Evolutionary conservation across 2,888 invertebrate genomes (phyloP).

Genomic region (Heteropelma amictum): DNA sequence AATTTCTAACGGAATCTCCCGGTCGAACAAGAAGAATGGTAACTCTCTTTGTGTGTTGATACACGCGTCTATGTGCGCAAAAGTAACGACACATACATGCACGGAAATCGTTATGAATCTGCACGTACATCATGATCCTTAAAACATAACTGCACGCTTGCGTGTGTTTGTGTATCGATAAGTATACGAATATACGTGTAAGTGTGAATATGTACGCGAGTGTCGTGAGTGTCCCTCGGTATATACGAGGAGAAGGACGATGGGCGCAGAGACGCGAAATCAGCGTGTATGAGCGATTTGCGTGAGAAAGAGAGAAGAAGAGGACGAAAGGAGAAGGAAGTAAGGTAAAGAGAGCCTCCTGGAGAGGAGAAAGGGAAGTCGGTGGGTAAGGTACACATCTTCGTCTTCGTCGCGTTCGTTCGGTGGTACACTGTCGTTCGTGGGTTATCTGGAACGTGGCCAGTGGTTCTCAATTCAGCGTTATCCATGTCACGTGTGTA

Average conservation of each 20-base stretch:
- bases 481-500: conserved; percentile 64
- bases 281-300: conserved; percentile 57
- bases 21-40: conserved; percentile 56
- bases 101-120: too few species aligned
- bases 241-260: conserved; percentile 8
- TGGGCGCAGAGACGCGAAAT: conserved; percentile 37
- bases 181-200: not conserved
- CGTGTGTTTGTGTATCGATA: not conserved
- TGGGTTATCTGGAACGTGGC: conserved; percentile 61
- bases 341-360: not conserved
- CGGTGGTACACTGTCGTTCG: not conserved
- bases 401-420: conserved; percentile 14
- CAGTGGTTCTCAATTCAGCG: conserved; percentile 66
- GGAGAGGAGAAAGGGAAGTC: conserved; percentile 58
- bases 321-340: not conserved
- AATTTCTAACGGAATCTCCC: conserved; percentile 61
- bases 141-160: not conserved
- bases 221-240: not conserved
- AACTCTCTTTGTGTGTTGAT: conserved; percentile 1
- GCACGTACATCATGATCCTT: not conserved
- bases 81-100: not conserved
- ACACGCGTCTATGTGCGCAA: not conserved
- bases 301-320: conserved; percentile 51
- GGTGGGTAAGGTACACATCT: not conserved
- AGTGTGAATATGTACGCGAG: too few species aligned